Percentiles rank a stretch among this genome's conserved stretches.
Conservation (phyloP, 1,140 invertebrate species). For the Nephotettix cincticeps region DNA sequence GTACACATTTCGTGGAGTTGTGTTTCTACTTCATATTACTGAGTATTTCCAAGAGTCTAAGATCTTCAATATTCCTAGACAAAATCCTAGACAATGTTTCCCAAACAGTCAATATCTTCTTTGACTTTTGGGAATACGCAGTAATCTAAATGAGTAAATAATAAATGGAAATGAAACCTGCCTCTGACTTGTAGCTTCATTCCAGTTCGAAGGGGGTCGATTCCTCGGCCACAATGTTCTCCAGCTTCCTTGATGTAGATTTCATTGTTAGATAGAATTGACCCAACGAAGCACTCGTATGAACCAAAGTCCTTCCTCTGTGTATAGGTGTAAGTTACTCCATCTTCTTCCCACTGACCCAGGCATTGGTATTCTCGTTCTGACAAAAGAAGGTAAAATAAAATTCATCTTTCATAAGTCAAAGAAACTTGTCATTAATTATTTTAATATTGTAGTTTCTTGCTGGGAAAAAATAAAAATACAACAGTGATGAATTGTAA, state of each 20-base stretch:
- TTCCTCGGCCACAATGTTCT: slow-evolving; percentile 63
- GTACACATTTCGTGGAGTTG: neutral
- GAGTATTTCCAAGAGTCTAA: neutral
- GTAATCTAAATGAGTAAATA: neutral
- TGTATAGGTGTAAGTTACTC: slow-evolving; percentile 68
- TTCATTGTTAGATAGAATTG: slow-evolving; percentile 61
- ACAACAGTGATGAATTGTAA: too few species aligned
- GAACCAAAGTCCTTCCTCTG: slow-evolving; percentile 61
- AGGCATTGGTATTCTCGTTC: slow-evolving; percentile 69
- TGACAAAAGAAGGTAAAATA: too few species aligned
- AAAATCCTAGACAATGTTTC: neutral
- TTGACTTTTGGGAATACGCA: neutral
- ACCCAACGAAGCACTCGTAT: slow-evolving; percentile 71
- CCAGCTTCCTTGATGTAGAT: slow-evolving; percentile 69
- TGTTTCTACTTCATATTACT: neutral
- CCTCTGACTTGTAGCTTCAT: slow-evolving; percentile 65
- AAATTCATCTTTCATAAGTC: too few species aligned
- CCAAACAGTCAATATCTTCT: neutral
- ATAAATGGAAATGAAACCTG: slow-evolving; percentile 34
- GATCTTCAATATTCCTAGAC: neutral
- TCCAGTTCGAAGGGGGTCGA: slow-evolving; percentile 59
- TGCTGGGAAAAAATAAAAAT: too few species aligned
- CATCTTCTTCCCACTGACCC: slow-evolving; percentile 68
- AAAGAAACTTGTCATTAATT: too few species aligned
- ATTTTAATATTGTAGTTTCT: too few species aligned